phyloP scores from a whole-genome alignment of 2,888 invertebrate species.

The Dasypolia templi region DNA sequence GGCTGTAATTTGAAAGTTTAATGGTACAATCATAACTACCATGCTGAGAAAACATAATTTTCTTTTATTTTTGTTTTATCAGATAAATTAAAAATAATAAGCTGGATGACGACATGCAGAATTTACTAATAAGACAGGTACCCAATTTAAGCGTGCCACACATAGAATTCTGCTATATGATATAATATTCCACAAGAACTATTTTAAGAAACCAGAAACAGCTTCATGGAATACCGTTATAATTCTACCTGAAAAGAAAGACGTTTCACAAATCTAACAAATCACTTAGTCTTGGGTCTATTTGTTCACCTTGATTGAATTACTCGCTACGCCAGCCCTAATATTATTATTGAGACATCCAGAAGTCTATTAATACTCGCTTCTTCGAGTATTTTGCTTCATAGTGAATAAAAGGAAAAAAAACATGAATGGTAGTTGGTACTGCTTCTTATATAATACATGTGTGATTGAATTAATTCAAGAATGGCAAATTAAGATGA shows the following conservation, averaged over 20 bases:
- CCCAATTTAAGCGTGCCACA: background rate
- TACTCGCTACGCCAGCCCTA: conserved; percentile 39
- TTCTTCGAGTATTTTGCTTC: conserved; percentile 4
- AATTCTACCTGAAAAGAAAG: conserved; percentile 41
- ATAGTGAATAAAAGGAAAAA: conserved; percentile 1
- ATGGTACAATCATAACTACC: background rate
- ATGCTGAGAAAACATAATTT: background rate
- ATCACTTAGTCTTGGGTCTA: conserved; percentile 50
- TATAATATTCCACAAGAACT: conserved; percentile 10
- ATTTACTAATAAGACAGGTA: background rate
- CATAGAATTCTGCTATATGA: conserved; percentile 3
- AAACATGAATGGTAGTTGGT: background rate
- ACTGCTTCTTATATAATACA: background rate
- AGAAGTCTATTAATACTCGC: conserved; percentile 47
- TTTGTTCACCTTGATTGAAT: conserved; percentile 60
- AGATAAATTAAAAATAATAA: background rate
- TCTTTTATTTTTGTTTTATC: background rate
- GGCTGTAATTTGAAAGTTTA: no score
- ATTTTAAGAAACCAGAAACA: conserved; percentile 33
- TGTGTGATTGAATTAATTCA: background rate
- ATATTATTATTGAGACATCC: conserved; percentile 53
- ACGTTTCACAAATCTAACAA: conserved; percentile 50
- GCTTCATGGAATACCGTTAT: conserved; percentile 39
- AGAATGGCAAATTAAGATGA: background rate
- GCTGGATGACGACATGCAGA: background rate